phyloP scores from a whole-genome alignment of 2,113 vertebrate genomes.

The Atlantisia rogersi region DNA sequence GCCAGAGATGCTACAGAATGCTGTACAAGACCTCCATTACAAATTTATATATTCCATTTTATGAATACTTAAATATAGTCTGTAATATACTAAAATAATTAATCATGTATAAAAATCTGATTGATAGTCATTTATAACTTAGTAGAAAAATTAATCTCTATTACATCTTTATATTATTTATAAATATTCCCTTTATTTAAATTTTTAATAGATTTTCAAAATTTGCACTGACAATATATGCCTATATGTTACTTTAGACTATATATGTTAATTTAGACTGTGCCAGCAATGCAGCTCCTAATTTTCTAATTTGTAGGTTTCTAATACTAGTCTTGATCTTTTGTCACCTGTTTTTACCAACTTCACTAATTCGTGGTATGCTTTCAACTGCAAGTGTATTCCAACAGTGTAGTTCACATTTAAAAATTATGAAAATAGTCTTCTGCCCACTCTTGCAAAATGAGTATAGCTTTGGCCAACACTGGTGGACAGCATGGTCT shows the following conservation, averaged over 20 bases:
- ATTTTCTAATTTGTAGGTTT: not conserved
- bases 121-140: not conserved
- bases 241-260: not conserved
- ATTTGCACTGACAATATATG: not conserved
- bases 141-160: not conserved
- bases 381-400: not conserved
- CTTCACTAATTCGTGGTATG: not conserved
- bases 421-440: too few relatives aligned
- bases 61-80: not conserved
- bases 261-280: not conserved
- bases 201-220: not conserved
- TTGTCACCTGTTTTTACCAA: not conserved
- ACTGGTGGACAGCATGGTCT: not conserved
- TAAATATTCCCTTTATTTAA: not conserved
- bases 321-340: not conserved
- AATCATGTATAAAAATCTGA: not conserved
- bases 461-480: not conserved
- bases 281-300: not conserved
- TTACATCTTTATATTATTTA: not conserved
- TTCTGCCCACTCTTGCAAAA: too few relatives aligned
- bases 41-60: not conserved
- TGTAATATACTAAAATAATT: not conserved
- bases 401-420: not conserved
- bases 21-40: not conserved
- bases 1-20: not conserved